These are phyloP conservation scores for Cryptotis parvus DNA, from an alignment of 2,113 vertebrate genomes.

Conservation along the genomic window DNA sequence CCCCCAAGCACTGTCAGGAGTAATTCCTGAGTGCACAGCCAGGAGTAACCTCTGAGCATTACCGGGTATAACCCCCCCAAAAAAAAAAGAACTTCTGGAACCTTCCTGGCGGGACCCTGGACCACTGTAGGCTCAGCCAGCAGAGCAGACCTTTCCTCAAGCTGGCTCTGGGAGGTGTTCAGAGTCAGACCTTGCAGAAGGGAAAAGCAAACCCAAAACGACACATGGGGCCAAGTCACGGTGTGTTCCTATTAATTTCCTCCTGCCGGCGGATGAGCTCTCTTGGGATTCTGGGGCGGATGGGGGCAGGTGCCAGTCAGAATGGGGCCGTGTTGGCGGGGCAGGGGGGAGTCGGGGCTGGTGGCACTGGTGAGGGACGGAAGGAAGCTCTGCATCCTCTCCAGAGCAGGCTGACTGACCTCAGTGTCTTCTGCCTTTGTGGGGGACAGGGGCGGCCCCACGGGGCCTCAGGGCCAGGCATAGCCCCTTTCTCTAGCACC, in stretches of 20 bases:
- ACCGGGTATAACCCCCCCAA: no score
- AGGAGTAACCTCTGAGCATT: no score
- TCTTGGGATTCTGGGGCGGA: slow-evolving; percentile 41
- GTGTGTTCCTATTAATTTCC: slow-evolving; percentile 50
- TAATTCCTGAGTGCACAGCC: no score
- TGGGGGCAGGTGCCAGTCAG: slow-evolving; percentile 38
- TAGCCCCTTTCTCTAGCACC: background rate
- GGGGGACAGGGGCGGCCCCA: background rate
- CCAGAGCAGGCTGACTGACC: background rate
- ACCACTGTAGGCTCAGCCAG: background rate
- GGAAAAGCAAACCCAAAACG: slow-evolving; percentile 34
- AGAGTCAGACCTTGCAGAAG: background rate
- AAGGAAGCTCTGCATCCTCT: background rate
- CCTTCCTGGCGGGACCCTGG: background rate
- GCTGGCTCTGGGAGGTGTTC: slow-evolving; percentile 9
- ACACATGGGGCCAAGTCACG: slow-evolving; percentile 8
- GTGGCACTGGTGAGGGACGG: background rate
- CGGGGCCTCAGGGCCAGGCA: background rate
- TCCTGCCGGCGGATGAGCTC: slow-evolving; percentile 50
- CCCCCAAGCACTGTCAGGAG: no score
- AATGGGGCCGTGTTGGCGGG: background rate
- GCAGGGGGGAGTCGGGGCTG: background rate
- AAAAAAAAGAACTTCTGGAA: no score
- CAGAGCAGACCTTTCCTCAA: background rate
- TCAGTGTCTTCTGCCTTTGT: background rate